Evolutionary conservation across 2,888 invertebrate genomes (phyloP), one percentile per base, ranked within the genome.

Genomic region (Dicyrtomina minuta): DNA sequence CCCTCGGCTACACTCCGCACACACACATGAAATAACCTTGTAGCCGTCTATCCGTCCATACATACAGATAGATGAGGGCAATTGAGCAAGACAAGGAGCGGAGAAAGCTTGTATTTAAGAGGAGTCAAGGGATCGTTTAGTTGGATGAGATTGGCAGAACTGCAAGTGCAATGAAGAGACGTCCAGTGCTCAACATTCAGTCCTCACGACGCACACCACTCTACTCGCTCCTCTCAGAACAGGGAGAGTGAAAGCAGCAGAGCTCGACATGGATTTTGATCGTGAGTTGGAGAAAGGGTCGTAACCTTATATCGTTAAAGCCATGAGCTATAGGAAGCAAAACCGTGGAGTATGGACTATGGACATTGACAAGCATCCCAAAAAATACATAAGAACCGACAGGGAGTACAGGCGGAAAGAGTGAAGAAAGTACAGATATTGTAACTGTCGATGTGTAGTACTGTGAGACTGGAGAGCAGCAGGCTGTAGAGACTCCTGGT

Each of bases 401-500:
- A 13, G 44, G 44, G 44, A 44, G 5, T 1, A 44, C 17, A 49
- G n/a, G 33, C 8, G 8, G 53, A 53, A 53, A 53, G 49, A 2
- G 15, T 61, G 17, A 46, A 61, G 26, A 44, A 20, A 33, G 27
- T 33, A 33, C 33, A 33, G n/a, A n/a, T n/a, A n/a, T n/a, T n/a
- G n/a, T n/a, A n/a, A n/a, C n/a, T n/a, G n/a, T n/a, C n/a, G n/a
- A n/a, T n/a, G n/a, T n/a, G 24, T n/a, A 56, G 26, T 24, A 13
- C 22, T 24, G 56, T 27, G 22, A 6, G 56, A 5, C 4, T 13
- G 53, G 8, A 53, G 53, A 53, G 56, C 13, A 39, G 58, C 26
- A 39, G n/a, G n/a, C n/a, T n/a, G n/a, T n/a, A 58, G 58, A 58
- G 58, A 17, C 61, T 61, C 61, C 61, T n/a, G 61, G 61, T 61